Evolutionary conservation across 1,140 invertebrate species (phyloP).

Genomic region (Scaptomyza montana): DNA sequence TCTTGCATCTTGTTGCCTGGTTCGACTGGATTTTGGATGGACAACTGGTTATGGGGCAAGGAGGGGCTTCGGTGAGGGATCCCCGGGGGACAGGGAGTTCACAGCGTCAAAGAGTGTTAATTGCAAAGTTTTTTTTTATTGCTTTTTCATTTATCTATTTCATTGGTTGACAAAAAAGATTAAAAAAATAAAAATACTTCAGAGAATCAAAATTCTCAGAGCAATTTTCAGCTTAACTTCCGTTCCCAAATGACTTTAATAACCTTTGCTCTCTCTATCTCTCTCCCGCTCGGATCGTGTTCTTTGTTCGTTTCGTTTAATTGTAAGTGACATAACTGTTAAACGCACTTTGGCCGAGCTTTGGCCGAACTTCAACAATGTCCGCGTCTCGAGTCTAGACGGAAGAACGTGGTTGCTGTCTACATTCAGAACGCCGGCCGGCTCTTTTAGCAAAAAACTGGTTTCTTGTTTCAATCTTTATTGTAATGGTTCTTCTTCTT

Average conservation of each 20-base stretch:
- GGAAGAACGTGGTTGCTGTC: constrained; percentile 46
- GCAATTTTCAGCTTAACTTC: constrained; percentile 47
- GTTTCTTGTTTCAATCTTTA: constrained; percentile 44
- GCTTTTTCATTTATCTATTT: constrained; percentile 72
- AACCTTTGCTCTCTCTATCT: constrained; percentile 32
- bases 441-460: constrained; percentile 66
- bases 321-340: constrained; percentile 70
- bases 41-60: constrained; percentile 35
- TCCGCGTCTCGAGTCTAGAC: constrained; percentile 39
- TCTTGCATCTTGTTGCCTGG: constrained; percentile 65
- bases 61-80: background rate
- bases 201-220: constrained; percentile 26
- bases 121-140: constrained; percentile 63
- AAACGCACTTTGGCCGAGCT: constrained; percentile 64
- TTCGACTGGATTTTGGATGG: constrained; percentile 72
- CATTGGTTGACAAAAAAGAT: constrained; percentile 18
- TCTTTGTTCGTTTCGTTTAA: constrained; percentile 40
- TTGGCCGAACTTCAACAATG: background rate
- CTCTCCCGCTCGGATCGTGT: background rate
- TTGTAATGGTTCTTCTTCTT: constrained; percentile 52
- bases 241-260: constrained; percentile 54
- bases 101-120: constrained; percentile 66
- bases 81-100: background rate
- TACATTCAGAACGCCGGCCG: constrained; percentile 71
- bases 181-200: background rate